A percentile compares a stretch with the other conserved stretches of the same genome.
phyloP scores from a whole-genome alignment of 2,113 vertebrate species.

The Cyanoramphus novaezelandiae region DNA sequence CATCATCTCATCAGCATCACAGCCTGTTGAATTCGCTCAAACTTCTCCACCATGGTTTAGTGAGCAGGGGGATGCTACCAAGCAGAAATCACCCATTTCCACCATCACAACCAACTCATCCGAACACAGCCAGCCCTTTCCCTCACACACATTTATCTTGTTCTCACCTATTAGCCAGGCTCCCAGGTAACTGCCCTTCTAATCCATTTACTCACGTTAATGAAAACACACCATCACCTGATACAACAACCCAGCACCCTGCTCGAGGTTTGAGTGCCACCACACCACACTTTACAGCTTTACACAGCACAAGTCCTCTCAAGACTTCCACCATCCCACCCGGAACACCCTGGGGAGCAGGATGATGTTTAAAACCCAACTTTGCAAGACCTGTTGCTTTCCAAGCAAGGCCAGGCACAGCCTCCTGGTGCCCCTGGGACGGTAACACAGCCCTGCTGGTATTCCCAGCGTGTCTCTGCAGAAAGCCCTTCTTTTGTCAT shows the following conservation, averaged over 20 bases:
- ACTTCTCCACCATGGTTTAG: not conserved
- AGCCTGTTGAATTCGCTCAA: not conserved
- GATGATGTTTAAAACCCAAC: not conserved
- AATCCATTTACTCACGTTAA: not conserved
- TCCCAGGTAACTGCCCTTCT: not conserved
- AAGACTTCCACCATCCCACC: not conserved
- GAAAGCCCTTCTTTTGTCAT: not conserved
- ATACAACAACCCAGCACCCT: not conserved
- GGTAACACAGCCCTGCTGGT: accelerated
- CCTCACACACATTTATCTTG: not conserved
- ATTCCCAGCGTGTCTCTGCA: not conserved
- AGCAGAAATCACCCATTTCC: not conserved
- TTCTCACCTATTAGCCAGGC: not conserved
- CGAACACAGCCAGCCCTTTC: not conserved
- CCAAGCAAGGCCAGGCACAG: not conserved
- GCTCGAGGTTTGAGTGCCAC: not conserved
- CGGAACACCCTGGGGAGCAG: not conserved
- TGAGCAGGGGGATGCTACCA: not conserved
- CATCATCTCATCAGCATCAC: not conserved
- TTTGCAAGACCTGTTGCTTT: conserved; percentile 23
- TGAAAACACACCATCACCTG: not conserved
- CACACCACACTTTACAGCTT: not conserved
- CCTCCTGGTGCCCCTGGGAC: accelerated
- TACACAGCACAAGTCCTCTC: not conserved
- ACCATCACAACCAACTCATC: not conserved